Base-by-base conservation (phyloP, 1,140 invertebrate genomes). In the Papilio polytes region DNA sequence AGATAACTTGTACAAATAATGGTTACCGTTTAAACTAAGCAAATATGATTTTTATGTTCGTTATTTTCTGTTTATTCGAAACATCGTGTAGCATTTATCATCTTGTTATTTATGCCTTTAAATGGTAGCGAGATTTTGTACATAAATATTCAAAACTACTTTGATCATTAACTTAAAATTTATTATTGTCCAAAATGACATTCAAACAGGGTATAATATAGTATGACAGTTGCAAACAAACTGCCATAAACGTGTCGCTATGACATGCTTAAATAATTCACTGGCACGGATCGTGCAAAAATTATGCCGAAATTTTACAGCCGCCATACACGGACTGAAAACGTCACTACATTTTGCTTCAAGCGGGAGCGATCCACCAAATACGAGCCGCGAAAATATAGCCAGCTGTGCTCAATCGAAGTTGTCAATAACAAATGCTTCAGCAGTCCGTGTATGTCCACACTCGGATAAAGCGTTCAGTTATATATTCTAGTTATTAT, bases 401-500 rank as follows among this genome's bases (percentile, higher is more conserved):
- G 13, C 12, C 15, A 0, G 12, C 48, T 3, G 13, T 51, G 13
- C 48, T 18, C 13, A 18, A 4, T 51, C 13, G 15, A 18, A 51
- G 15, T 4, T 13, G 13, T 48, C 3, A 51, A 15, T 51, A 51
- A 2, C 48, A 51, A 51, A 51, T 51, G 48, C 12, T 15, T 51
- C 3, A 56, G 18, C 6, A n/a, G 18, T n/a, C 53, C 18, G 53
- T 53, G 51, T 56, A 56, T 18, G 18, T 7, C 15, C 18, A 18
- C 22, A 31, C n/a, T 4, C 13, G 26, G 22, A 31, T 66, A 66
- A 66, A 81, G 44, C 36, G 36, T 73, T 82, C 73, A 76, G 51
- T 80, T 82, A 80, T 78, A 78, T 80, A 80, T 74, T 78, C 53
- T 80, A 46, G 26, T 73, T 63, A 80, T 83, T 78, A 83, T 78